Evolutionary conservation across 2,113 vertebrate species (phyloP).

Genomic region (Psittacula cyanocephala): DNA sequence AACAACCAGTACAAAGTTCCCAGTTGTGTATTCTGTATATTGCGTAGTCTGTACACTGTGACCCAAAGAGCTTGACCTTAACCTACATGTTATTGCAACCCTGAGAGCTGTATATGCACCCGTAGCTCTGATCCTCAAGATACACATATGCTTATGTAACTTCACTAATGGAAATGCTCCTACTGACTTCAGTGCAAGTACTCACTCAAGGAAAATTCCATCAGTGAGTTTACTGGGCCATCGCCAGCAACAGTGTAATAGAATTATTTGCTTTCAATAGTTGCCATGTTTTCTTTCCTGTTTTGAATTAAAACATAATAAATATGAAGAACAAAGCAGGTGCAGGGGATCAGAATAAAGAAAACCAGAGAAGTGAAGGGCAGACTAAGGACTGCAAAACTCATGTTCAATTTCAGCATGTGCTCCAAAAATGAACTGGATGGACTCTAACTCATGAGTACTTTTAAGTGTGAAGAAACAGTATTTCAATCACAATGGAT

Average conservation of each 20-base stretch:
- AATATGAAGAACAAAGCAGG: background rate
- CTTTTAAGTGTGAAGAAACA: background rate
- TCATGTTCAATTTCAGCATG: background rate
- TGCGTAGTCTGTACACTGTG: background rate
- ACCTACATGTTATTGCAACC: background rate
- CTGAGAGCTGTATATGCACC: background rate
- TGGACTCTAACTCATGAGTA: background rate
- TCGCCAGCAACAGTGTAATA: background rate
- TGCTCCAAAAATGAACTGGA: background rate
- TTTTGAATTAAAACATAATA: background rate
- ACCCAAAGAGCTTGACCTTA: background rate
- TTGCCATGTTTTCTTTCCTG: background rate
- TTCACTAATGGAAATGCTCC: background rate
- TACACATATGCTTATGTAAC: background rate
- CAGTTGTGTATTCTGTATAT: background rate
- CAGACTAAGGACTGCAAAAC: background rate
- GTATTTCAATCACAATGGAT: background rate
- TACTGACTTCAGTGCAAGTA: background rate
- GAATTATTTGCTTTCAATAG: background rate
- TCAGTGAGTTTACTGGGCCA: background rate
- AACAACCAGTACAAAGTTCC: background rate
- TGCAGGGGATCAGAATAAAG: background rate
- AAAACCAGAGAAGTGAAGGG: background rate
- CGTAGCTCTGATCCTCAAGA: background rate
- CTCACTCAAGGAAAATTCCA: slow-evolving; percentile 26